Percentiles rank a stretch among this genome's conserved stretches.
Conservation (phyloP, 2,888 invertebrate genomes). For the Mellilla xanthometata region DNA sequence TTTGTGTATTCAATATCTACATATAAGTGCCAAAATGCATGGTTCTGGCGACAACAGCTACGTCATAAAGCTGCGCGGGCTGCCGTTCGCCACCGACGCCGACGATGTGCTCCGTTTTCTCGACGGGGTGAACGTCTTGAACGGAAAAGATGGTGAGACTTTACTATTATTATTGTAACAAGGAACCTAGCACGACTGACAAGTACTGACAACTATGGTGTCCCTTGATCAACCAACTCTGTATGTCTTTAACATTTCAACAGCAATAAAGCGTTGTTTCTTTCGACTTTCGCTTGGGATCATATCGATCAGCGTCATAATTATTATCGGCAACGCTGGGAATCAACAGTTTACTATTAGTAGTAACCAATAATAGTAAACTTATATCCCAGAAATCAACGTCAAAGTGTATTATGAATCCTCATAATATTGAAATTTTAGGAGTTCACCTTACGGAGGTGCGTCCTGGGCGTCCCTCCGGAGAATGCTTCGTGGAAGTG, state of each 20-base stretch:
- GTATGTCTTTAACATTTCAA: too few species aligned
- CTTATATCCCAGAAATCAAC: too few species aligned
- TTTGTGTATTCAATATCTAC: too few species aligned
- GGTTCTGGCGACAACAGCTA: constrained; percentile 70
- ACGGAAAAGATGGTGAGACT: constrained; percentile 84
- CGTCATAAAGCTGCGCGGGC: constrained; percentile 89
- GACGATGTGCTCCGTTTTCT: constrained; percentile 93
- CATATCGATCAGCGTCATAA: too few species aligned
- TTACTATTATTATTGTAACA: too few species aligned
- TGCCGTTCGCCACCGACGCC: constrained; percentile 94
- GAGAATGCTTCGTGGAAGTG: constrained; percentile 95
- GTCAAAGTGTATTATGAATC: too few species aligned
- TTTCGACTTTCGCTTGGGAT: too few species aligned
- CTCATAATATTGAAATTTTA: constrained; percentile 33
- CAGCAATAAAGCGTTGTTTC: too few species aligned
- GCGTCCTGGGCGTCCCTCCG: constrained; percentile 93
- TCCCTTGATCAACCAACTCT: neutral
- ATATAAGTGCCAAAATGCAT: constrained; percentile 53
- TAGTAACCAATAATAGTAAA: neutral
- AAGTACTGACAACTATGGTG: too few species aligned
- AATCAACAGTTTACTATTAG: too few species aligned
- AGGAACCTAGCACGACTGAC: too few species aligned
- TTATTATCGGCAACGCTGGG: too few species aligned
- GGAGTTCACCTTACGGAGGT: constrained; percentile 94
- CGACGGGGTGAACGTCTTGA: constrained; percentile 66